Percentiles rank a stretch among this genome's conserved stretches.
Conservation (phyloP, 2,113 vertebrate genomes). For the Cephalopterus ornatus region DNA sequence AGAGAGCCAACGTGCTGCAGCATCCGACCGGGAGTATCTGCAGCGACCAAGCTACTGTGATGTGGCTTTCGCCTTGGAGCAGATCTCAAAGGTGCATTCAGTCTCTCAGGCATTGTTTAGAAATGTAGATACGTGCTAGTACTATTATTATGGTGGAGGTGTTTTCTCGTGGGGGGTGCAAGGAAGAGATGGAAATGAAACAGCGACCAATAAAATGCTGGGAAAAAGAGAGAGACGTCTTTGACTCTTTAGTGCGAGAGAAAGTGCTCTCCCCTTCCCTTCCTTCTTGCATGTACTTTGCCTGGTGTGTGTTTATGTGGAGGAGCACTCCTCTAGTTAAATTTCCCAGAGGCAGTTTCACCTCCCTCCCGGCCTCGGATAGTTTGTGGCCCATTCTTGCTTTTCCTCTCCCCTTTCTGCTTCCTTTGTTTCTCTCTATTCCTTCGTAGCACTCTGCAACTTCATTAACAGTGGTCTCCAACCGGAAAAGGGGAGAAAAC, state of each 20-base stretch:
- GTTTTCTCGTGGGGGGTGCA: neutral
- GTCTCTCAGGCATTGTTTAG: neutral
- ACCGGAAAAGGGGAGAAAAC: conserved; percentile 34
- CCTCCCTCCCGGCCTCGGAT: neutral
- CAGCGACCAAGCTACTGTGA: conserved; percentile 95
- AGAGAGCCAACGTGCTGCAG: conserved; percentile 74
- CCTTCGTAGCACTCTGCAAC: neutral
- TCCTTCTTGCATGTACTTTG: neutral
- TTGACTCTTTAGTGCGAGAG: neutral
- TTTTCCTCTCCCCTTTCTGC: neutral
- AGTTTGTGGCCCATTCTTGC: neutral
- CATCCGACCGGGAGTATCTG: conserved; percentile 87
- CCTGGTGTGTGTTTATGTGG: neutral
- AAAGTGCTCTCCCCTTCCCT: neutral
- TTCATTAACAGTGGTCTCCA: conserved; percentile 38
- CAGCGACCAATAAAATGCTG: conserved; percentile 5
- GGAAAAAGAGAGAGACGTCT: neutral
- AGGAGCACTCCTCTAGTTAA: neutral
- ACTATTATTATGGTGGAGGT: neutral
- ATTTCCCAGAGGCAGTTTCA: neutral
- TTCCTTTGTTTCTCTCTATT: neutral
- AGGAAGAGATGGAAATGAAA: neutral
- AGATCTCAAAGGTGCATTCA: conserved; percentile 87
- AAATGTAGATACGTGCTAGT: neutral
- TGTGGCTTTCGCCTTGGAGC: conserved; percentile 89